Percentiles rank a stretch among this genome's conserved stretches.
Conservation (phyloP, 1,140 invertebrate genomes). For the Aphaenogaster ashmeadi region DNA sequence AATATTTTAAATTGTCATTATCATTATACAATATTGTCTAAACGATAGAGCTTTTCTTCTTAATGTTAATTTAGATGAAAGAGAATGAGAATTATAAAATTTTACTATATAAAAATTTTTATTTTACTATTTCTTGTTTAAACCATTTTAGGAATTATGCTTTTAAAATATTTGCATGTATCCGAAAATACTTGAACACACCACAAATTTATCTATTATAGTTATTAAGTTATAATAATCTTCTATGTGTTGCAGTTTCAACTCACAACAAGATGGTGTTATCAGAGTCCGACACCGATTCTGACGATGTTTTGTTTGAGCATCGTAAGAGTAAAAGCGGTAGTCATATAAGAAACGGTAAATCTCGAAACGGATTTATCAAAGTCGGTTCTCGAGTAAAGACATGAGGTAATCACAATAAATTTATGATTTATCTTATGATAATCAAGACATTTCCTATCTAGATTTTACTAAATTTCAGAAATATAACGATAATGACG, state of each 20-base stretch:
- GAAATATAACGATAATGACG: slow-evolving; percentile 19
- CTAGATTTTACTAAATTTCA: slow-evolving; percentile 52
- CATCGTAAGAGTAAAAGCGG: slow-evolving; percentile 81
- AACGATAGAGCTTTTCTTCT: not conserved
- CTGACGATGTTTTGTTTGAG: slow-evolving; percentile 85
- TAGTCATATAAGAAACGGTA: slow-evolving; percentile 81
- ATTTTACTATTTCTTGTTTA: not conserved
- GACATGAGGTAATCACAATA: slow-evolving; percentile 77
- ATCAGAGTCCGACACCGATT: slow-evolving; percentile 85
- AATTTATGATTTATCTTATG: not conserved
- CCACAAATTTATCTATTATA: slow-evolving; percentile 25
- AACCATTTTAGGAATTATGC: not conserved
- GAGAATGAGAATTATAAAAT: not conserved
- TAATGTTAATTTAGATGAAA: not conserved
- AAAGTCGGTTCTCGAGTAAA: slow-evolving; percentile 82
- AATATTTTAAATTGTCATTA: slow-evolving; percentile 32
- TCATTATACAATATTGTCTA: not conserved
- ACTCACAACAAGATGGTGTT: slow-evolving; percentile 83
- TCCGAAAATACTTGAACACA: slow-evolving; percentile 2
- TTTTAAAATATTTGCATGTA: not conserved
- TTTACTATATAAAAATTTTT: not conserved
- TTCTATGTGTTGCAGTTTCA: slow-evolving; percentile 79
- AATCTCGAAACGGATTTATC: slow-evolving; percentile 82
- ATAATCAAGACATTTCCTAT: not conserved
- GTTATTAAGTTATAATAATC: slow-evolving; percentile 34